Percentiles rank a stretch among this genome's conserved stretches.
phyloP scores from a whole-genome alignment of 2,113 vertebrate species.

The Gymnorhina tibicen region DNA sequence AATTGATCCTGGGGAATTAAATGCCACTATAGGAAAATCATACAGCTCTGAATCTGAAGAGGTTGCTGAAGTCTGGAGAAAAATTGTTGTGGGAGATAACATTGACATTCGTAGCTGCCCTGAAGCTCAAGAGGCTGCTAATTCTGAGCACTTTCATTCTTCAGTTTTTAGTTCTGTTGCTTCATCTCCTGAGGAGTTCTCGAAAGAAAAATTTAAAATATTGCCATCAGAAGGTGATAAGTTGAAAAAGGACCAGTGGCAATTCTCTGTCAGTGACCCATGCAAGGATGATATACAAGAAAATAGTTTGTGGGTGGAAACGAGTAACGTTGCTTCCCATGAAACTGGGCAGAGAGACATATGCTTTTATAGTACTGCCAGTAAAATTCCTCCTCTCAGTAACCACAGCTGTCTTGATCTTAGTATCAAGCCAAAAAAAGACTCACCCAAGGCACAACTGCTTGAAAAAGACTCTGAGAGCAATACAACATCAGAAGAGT shows the following conservation, averaged over 20 bases:
- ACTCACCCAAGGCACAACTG: not conserved
- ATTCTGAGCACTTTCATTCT: not conserved
- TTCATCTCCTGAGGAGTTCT: conserved; percentile 6
- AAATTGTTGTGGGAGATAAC: not conserved
- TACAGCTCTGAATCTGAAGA: not conserved
- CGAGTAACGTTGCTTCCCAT: not conserved
- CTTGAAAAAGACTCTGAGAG: not conserved
- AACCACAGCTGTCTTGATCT: not conserved
- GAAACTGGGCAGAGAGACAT: not conserved
- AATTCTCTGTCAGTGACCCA: not conserved
- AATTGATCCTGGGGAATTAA: not conserved
- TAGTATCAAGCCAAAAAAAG: not conserved
- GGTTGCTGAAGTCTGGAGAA: not conserved
- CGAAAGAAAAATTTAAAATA: not conserved
- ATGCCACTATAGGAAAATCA: not conserved
- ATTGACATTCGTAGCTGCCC: not conserved
- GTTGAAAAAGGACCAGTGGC: conserved; percentile 3
- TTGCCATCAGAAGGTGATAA: not conserved
- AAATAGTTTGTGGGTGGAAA: not conserved
- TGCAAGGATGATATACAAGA: not conserved
- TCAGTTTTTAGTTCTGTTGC: not conserved
- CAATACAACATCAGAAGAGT: not conserved
- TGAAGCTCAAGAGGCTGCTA: not conserved
- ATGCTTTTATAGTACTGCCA: not conserved
- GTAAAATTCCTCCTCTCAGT: not conserved